A percentile compares a stretch with the other conserved stretches of the same genome.
Conservation (phyloP, 2,113 vertebrate species). For the Sphyrna mokarran region DNA sequence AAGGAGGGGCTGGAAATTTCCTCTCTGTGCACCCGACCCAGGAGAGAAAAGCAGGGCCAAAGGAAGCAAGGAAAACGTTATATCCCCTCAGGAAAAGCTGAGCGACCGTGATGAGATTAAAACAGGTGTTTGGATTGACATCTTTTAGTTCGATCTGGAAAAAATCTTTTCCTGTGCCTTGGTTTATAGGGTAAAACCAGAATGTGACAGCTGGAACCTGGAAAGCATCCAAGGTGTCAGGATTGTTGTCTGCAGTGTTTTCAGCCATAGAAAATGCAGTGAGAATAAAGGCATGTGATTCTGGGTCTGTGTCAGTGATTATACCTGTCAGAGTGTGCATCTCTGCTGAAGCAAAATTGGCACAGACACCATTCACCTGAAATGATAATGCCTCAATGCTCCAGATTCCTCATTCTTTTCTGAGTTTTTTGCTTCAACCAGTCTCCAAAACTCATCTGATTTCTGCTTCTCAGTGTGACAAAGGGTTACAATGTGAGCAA, state of each 20-base stretch:
- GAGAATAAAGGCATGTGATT: not conserved
- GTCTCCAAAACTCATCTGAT: not conserved
- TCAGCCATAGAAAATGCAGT: not conserved
- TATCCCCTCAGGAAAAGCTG: not conserved
- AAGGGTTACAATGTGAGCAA: not conserved
- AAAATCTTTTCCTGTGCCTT: not conserved
- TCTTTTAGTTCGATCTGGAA: not conserved
- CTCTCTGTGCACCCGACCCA: too few relatives aligned
- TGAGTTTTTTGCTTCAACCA: not conserved
- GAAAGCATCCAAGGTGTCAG: not conserved
- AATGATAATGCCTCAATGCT: not conserved
- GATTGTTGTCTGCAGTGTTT: not conserved
- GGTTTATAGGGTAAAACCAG: not conserved
- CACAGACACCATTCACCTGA: not conserved
- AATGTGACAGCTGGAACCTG: not conserved
- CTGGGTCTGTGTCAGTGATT: not conserved
- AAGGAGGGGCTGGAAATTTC: too few relatives aligned
- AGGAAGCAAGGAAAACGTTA: not conserved
- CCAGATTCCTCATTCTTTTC: not conserved
- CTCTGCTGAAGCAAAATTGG: not conserved
- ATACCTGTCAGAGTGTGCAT: not conserved
- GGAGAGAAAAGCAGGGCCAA: not conserved
- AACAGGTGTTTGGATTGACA: not conserved
- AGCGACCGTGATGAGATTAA: not conserved
- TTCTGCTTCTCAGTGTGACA: not conserved